These are phyloP conservation scores for Centruroides vittatus DNA, from an alignment of 1,140 invertebrate genomes.

Conservation along the genomic window DNA sequence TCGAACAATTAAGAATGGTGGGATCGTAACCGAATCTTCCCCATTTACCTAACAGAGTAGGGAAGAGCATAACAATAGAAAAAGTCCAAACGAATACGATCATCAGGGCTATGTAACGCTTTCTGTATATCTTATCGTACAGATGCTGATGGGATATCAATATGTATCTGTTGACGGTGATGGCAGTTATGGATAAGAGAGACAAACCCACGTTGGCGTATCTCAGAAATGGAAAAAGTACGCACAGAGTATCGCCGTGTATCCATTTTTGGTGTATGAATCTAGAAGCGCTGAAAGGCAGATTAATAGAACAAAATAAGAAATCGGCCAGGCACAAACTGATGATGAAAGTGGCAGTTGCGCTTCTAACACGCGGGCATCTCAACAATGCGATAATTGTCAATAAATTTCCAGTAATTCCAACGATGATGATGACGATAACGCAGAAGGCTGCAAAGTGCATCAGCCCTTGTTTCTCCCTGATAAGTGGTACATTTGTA, in stretches of 20 bases:
- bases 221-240: slow-evolving; percentile 73
- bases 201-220: slow-evolving; percentile 79
- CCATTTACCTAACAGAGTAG: slow-evolving; percentile 64
- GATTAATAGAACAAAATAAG: slow-evolving; percentile 65
- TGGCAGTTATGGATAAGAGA: slow-evolving; percentile 73
- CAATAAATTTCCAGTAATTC: slow-evolving; percentile 17
- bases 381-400: slow-evolving; percentile 16
- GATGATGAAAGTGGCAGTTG: slow-evolving; percentile 74
- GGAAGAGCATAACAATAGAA: slow-evolving; percentile 46
- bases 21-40: slow-evolving; percentile 57
- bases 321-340: slow-evolving; percentile 71
- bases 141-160: slow-evolving; percentile 8
- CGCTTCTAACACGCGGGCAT: slow-evolving; percentile 34
- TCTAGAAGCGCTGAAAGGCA: slow-evolving; percentile 65
- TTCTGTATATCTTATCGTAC: slow-evolving; percentile 13
- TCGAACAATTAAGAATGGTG: slow-evolving; percentile 18
- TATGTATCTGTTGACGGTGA: slow-evolving; percentile 67
- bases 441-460: slow-evolving; percentile 14
- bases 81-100: slow-evolving; percentile 53
- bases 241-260: slow-evolving; percentile 58
- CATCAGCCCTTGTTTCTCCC: not conserved
- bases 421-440: slow-evolving; percentile 16
- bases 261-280: slow-evolving; percentile 68
- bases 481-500: too few species aligned
- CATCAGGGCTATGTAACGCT: slow-evolving; percentile 14